Evolutionary conservation across 2,888 invertebrate genomes (phyloP), one percentile per base, ranked within the genome.

Genomic region (Lithophane leautieri): DNA sequence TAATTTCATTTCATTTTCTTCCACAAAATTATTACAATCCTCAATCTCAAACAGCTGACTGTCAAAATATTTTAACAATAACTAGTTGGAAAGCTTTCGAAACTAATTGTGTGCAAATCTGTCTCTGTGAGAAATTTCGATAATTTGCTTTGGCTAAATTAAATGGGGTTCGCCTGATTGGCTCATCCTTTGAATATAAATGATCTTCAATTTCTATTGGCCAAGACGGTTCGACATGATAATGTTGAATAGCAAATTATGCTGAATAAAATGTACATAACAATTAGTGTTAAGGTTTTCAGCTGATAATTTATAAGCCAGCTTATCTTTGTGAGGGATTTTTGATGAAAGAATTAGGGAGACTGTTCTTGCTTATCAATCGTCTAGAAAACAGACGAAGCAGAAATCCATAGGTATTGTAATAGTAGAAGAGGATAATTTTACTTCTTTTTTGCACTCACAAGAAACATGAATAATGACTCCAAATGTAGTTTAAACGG

Each of bases 91-190:
- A 78, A 79, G 77, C 81, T 83, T 79, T 81, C 83, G 65, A 82
- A 56, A 84, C 81, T 90, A 90, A 92, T 90, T 90, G 91, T 81
- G 85, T 89, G 89, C 87, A 88, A 91, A 91, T 90, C 90, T 88
- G 88, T 86, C 85, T 87, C 78, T 73, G 86, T 88, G 88, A 86
- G 91, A 90, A 90, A 91, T 91, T 90, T 89, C 88, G 89, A 91
- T 93, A 92, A 93, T 93, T 93, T 90, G 90, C 90, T 90, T 88
- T 82, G 78, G 82, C 78, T 79, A 89, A 91, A 93, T 94, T 91
- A 92, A 92, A 92, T 89, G 88, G 90, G 67, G 78, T 85, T 73
- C 73, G 83, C 84, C 88, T 90, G 90, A 92, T 91, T 91, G 90
- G 90, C 80, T 80, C 78, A 86, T 82, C 85, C 85, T 87, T 87